Evolutionary conservation across 2,888 invertebrate genomes (phyloP), one percentile per base, ranked within the genome.

Genomic region (Heliconius ismenius): DNA sequence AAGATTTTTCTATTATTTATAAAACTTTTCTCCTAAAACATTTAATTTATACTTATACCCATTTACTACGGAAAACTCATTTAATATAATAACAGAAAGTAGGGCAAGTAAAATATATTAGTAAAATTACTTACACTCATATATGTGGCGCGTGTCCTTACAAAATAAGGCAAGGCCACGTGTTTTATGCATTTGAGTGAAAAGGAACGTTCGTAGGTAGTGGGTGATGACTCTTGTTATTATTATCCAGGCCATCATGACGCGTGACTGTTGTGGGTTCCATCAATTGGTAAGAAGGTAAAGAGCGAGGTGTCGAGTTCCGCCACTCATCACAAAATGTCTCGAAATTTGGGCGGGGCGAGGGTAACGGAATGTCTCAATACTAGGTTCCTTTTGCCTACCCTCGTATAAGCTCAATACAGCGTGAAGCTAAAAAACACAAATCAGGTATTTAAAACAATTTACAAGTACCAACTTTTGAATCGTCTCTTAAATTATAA

Each of bases 61-160:
- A 15, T 62, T 62, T 62, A 10, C 54, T 21, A 54, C 21, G 21
- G 54, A 54, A 13, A 13, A 4, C 13, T 10, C 13, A 70, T 26
- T 58, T 1, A 28, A 58, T 32, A 58, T 58, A 58, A 24, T 36
- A 13, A 72, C 13, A 15, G 10, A 58, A 76, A 65, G 70, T 65
- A 65, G 72, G 26, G 6, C 75, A 43, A 64, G 26, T 72, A 58
- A 54, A 64, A 72, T 64, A 72, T 26, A 65, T 58, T 21, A 72
- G 28, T 65, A 58, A 58, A 65, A 72, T 76, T 64, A 76, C 63
- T 49, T 49, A 49, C 18, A 49, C 15, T 32, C 32, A 7, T 32
- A 7, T 32, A 72, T 58, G 65, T 72, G 63, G 21, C 70, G 28
- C 63, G 68, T 43, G 76, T 76, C 76, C 76, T 76, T 72, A 54